These are phyloP conservation scores for Halcyon malimbica DNA, from an alignment of 2,113 vertebrate species.

Conservation along the genomic window DNA sequence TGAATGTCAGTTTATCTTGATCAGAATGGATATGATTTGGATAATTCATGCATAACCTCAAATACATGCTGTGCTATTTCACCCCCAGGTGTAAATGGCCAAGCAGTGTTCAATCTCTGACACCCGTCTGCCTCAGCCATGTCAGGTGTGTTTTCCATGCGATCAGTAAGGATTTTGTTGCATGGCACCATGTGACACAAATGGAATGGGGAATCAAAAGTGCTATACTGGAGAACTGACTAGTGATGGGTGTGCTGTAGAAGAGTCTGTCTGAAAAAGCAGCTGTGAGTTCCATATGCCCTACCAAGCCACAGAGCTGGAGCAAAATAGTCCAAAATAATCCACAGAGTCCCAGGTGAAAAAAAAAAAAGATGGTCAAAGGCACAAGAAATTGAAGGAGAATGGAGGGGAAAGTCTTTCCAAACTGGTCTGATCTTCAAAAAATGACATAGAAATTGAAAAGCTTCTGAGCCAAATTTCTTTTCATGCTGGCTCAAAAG, in stretches of 20 bases:
- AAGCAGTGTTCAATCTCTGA: rapidly evolving
- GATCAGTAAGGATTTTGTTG: neutral
- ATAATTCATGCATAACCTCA: neutral
- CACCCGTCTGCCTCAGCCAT: neutral
- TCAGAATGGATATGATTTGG: neutral
- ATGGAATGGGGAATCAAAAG: neutral
- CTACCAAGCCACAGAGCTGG: neutral
- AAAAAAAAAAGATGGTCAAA: neutral
- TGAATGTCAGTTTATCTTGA: neutral
- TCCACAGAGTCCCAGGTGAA: neutral
- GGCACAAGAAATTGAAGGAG: rapidly evolving
- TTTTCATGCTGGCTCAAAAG: neutral
- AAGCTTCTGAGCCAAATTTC: neutral
- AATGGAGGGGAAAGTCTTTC: neutral
- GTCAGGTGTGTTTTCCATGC: neutral
- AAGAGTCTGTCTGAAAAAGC: neutral
- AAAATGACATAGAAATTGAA: neutral
- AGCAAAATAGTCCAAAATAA: neutral
- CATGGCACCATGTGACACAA: neutral
- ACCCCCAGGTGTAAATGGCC: neutral
- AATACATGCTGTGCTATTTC: neutral
- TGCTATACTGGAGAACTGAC: neutral
- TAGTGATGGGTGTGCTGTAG: rapidly evolving
- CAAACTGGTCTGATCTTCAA: neutral
- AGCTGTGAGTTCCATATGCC: neutral